phyloP scores from a whole-genome alignment of 1,140 invertebrate genomes.

The Melitaea cinxia region DNA sequence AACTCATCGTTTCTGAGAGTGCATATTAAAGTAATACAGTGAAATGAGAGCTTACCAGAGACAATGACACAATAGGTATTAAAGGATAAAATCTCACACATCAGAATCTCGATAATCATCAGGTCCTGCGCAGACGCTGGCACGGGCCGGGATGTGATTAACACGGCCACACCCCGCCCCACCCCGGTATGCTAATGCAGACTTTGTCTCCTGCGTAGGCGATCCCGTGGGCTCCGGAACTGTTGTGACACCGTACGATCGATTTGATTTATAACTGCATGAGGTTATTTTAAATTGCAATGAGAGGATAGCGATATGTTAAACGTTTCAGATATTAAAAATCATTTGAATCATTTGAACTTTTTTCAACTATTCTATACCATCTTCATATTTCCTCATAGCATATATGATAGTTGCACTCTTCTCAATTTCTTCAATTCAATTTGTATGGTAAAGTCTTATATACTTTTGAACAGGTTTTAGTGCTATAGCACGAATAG shows the following conservation, averaged over 20 bases:
- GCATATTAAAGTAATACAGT: too few relatives aligned
- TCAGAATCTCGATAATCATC: not conserved
- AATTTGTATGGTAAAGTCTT: too few relatives aligned
- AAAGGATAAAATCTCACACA: not conserved
- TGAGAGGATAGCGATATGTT: not conserved
- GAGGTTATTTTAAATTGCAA: constrained; percentile 11
- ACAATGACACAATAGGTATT: constrained; percentile 11
- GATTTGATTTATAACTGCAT: constrained; percentile 24
- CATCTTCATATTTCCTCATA: too few relatives aligned
- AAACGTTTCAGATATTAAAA: not conserved
- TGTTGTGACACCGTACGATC: constrained; percentile 56
- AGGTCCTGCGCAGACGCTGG: constrained; percentile 29
- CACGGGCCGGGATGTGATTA: constrained; percentile 64
- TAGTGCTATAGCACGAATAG: too few relatives aligned
- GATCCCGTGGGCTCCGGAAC: constrained; percentile 55
- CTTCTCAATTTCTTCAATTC: too few relatives aligned
- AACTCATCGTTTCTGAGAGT: too few relatives aligned
- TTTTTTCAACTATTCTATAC: too few relatives aligned
- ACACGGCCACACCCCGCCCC: constrained; percentile 59
- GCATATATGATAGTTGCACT: too few relatives aligned
- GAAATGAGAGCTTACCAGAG: too few relatives aligned
- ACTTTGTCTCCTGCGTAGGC: constrained; percentile 69
- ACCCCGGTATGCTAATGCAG: constrained; percentile 61
- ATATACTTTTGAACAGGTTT: too few relatives aligned
- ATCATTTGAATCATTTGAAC: too few relatives aligned